Base-by-base conservation (phyloP, 2,888 invertebrate species). In the Cheilosia vernalis region DNA sequence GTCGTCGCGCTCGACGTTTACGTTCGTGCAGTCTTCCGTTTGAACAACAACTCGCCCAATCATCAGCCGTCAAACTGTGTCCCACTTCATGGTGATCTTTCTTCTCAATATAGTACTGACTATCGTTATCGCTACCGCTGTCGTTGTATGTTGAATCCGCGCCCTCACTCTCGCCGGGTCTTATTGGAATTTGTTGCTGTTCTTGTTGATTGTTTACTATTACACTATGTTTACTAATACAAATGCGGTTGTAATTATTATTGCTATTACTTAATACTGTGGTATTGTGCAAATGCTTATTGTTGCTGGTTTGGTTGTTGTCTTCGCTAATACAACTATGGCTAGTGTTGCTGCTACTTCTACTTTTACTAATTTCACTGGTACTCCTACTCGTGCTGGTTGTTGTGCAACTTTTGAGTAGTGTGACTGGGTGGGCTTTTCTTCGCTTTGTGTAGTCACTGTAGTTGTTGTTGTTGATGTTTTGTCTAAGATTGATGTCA, bases 1-100 rank as follows among this genome's bases (percentile, higher is more conserved):
- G 90, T 86, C 90, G 88, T 81, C 90, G 90, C 83, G 90, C 89
- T 87, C 90, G 89, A 88, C 90, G 88, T 88, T 90, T 90, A 87
- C 89, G 89, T 89, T 69, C 55, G 89, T 89, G 89, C 90, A 90
- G 90, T 90, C 91, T 90, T 91, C 90, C 89, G 83, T 88, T 90
- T 77, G 81, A 85, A 77, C 76, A 85, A 81, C 85, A 85, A 85
- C 76, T 77, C 42, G 64, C 24, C 63, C 58, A 77, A 70, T 66
- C 30, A 49, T 66, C 58, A 21, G 42, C 58, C 13, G 24, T 24
- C 44, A 47, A 47, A 61, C 67, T 67, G 24, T 60, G 60, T 44
- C 15, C 77, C 47, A 17, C n/a, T 21, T 19, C 69, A 10, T 55
- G 58, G 19, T 67, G 33, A 7, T 51, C 58, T 6, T 27, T 33